A percentile compares a stretch with the other conserved stretches of the same genome.
phyloP scores from a whole-genome alignment of 2,888 invertebrate genomes.

The Meiosimyza decipiens region DNA sequence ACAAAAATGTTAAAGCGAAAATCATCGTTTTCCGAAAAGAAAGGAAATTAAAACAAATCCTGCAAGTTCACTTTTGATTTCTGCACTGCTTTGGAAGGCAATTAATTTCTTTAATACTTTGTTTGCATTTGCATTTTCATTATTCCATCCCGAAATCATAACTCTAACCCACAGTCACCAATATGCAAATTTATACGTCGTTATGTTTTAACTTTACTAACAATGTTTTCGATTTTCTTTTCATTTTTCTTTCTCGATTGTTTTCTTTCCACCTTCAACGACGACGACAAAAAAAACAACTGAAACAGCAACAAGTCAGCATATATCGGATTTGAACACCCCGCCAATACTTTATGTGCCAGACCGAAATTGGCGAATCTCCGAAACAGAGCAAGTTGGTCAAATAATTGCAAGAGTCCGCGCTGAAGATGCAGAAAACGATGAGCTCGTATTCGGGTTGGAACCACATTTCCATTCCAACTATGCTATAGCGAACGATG shows the following conservation, averaged over 20 bases:
- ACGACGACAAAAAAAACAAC: background rate
- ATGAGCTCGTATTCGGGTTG: slow-evolving; percentile 75
- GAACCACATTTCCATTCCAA: slow-evolving; percentile 70
- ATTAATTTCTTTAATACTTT: slow-evolving; percentile 15
- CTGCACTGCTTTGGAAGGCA: background rate
- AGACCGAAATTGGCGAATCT: slow-evolving; percentile 80
- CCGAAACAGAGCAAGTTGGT: slow-evolving; percentile 78
- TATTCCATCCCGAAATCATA: no score
- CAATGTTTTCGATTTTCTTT: slow-evolving; percentile 21
- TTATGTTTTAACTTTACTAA: slow-evolving; percentile 5
- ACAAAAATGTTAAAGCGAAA: no score
- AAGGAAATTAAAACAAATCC: background rate
- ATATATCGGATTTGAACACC: slow-evolving; percentile 53
- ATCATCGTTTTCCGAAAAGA: background rate
- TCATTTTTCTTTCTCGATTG: background rate
- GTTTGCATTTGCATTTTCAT: slow-evolving; percentile 3
- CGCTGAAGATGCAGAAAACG: slow-evolving; percentile 75
- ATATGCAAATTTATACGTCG: background rate
- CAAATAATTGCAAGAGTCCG: slow-evolving; percentile 77
- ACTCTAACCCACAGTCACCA: no score
- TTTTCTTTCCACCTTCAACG: background rate
- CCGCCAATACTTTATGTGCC: slow-evolving; percentile 78
- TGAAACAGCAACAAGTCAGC: slow-evolving; percentile 40
- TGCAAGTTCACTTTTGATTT: background rate
- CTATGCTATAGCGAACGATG: slow-evolving; percentile 49